These are phyloP conservation scores for Melanotaenia nigrans DNA, from an alignment of 2,797 vertebrate species.

Conservation along the genomic window DNA sequence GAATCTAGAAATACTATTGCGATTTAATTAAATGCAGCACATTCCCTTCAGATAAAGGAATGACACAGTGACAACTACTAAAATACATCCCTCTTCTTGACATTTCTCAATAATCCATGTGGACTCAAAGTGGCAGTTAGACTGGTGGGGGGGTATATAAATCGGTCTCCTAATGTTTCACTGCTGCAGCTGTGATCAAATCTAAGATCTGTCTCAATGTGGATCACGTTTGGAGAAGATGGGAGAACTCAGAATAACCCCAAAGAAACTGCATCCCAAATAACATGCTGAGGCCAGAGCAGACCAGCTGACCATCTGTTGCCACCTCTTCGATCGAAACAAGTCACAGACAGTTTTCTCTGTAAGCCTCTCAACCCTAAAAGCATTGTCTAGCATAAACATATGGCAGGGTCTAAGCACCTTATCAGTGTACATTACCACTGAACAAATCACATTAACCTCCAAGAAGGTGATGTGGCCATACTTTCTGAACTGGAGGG, in stretches of 20 bases:
- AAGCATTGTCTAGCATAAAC: slow-evolving; percentile 73
- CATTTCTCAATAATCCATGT: slow-evolving; percentile 44
- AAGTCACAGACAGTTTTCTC: slow-evolving; percentile 65
- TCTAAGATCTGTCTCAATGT: slow-evolving; percentile 9
- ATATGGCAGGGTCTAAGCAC: slow-evolving; percentile 82
- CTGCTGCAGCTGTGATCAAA: slow-evolving; percentile 14
- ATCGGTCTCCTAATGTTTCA: slow-evolving; percentile 40
- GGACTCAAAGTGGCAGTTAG: slow-evolving; percentile 23
- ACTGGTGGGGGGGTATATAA: slow-evolving; percentile 22
- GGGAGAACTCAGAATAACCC: slow-evolving; percentile 45
- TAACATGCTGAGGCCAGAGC: slow-evolving; percentile 54
- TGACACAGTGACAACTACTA: slow-evolving; percentile 25
- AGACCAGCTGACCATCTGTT: slow-evolving; percentile 69
- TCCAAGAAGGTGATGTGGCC: slow-evolving; percentile 66
- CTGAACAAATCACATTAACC: slow-evolving; percentile 79
- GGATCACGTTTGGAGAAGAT: slow-evolving; percentile 29
- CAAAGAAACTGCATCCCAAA: slow-evolving; percentile 36
- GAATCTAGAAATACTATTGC: slow-evolving; percentile 51
- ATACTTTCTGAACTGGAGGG: slow-evolving; percentile 65
- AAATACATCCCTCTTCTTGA: slow-evolving; percentile 44
- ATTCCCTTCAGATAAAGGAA: slow-evolving; percentile 41
- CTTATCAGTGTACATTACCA: slow-evolving; percentile 82
- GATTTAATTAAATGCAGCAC: slow-evolving; percentile 57
- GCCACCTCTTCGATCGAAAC: slow-evolving; percentile 28
- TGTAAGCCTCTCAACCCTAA: slow-evolving; percentile 73